These are phyloP conservation scores for Mactromeris polynyma DNA, from an alignment of 2,888 invertebrate species.

Conservation along the genomic window DNA sequence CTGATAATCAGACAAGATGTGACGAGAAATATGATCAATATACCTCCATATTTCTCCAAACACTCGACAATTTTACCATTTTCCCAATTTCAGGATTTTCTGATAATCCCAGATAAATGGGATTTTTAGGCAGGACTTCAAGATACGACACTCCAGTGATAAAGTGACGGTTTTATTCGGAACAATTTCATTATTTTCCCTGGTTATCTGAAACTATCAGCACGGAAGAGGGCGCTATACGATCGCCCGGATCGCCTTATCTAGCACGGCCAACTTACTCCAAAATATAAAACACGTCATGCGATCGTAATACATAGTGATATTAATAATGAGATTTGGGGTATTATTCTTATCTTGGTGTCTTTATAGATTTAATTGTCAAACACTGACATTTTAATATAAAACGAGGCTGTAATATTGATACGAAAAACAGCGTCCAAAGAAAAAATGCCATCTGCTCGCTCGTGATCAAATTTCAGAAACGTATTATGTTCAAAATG, in stretches of 20 bases:
- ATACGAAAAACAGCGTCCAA: slow-evolving; percentile 23
- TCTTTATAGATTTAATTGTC: slow-evolving; percentile 73
- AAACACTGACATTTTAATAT: slow-evolving; percentile 66
- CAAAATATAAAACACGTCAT: slow-evolving; percentile 71
- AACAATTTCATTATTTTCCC: slow-evolving; percentile 71
- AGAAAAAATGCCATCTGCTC: slow-evolving; percentile 28
- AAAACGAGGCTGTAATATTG: slow-evolving; percentile 38
- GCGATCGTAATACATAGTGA: slow-evolving; percentile 44
- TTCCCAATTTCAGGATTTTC: slow-evolving; percentile 70
- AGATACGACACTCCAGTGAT: slow-evolving; percentile 64
- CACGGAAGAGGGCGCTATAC: slow-evolving; percentile 37
- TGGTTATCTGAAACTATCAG: slow-evolving; percentile 55
- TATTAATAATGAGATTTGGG: slow-evolving; percentile 72
- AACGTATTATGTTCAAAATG: not conserved
- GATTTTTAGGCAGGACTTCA: slow-evolving; percentile 71
- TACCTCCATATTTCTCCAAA: slow-evolving; percentile 51
- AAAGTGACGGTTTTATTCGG: slow-evolving; percentile 71
- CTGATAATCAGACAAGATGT: slow-evolving; percentile 82
- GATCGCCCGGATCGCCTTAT: slow-evolving; percentile 61
- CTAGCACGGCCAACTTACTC: slow-evolving; percentile 74
- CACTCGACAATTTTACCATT: slow-evolving; percentile 52
- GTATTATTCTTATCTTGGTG: slow-evolving; percentile 63
- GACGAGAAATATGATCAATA: slow-evolving; percentile 80
- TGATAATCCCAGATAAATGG: slow-evolving; percentile 81
- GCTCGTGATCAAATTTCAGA: not conserved